These are phyloP conservation scores for Conops quadrifasciatus DNA, from an alignment of 2,888 invertebrate species.

Conservation along the genomic window DNA sequence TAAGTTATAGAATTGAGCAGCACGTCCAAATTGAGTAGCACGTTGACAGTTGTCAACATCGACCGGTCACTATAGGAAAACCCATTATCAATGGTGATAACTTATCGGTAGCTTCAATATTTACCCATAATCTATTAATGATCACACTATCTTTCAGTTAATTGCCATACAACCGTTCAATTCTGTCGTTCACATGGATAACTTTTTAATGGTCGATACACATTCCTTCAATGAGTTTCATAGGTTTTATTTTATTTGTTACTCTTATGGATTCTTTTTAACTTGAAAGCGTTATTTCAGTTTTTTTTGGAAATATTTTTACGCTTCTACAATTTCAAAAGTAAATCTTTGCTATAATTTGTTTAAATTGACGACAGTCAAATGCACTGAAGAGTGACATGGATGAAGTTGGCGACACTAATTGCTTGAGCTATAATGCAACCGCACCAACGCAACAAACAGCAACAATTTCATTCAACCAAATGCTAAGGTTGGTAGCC, in stretches of 20 bases:
- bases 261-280: background rate
- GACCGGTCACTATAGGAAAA: no score
- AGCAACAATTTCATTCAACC: conserved; percentile 26
- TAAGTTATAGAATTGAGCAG: no score
- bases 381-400: background rate
- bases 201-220: conserved; percentile 12
- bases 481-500: conserved; percentile 26
- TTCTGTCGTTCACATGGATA: background rate
- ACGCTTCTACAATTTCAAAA: conserved; percentile 24
- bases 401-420: conserved; percentile 55
- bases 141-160: conserved; percentile 2
- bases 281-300: no score
- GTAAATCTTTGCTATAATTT: conserved; percentile 19
- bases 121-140: conserved; percentile 20
- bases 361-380: conserved; percentile 13
- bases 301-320: conserved; percentile 13
- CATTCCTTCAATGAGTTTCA: background rate
- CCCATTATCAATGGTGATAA: no score
- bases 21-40: no score
- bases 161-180: no score
- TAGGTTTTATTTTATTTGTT: background rate
- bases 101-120: no score
- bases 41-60: no score
- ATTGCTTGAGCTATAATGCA: conserved; percentile 45
- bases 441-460: conserved; percentile 25